Evolutionary conservation across 1,140 invertebrate species (phyloP), one percentile per base, ranked within the genome.

Genomic region (Campoletis sonorensis): DNA sequence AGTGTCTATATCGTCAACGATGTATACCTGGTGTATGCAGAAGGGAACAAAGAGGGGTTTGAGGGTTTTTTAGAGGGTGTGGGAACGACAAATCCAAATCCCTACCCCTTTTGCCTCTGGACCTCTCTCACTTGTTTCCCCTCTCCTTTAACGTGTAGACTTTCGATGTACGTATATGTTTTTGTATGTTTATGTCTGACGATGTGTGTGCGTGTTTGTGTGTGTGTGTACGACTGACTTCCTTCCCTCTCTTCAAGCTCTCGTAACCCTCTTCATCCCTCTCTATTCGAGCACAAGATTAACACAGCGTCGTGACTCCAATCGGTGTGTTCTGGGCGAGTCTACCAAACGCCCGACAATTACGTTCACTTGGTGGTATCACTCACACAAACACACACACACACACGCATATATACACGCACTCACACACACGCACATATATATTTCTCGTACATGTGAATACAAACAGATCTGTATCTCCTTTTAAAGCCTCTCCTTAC

Each of bases 271-370:
- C 72, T 18, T 61, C 71, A 51, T 58, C 26, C 68, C 26, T 21
- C 33, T 72, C 45, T 27, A 51, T n/a, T 18, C 15, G 21, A 70
- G 67, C 67, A 33, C 67, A 33, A 33, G 15, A 70, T 70, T 70
- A 70, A 27, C 72, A 51, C 73, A 33, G 18, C 26, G 15, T 61
- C 18, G 67, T 70, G 67, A 70, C n/a, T 70, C 67, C 13, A 13
- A 33, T 70, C 67, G 26, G 67, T 70, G 67, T 33, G 67, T n/a
- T 11, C 67, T 23, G 61, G 23, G 67, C 67, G 67, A 70, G 67
- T 70, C 16, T 70, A 70, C 67, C 67, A 77, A 77, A 77, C 51
- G 54, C 51, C 49, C 75, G 54, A 54, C 75, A 77, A 77, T 77
- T 77, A 30, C 75, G 51, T 77, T 77, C 54, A 77, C 75, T 77